These are phyloP conservation scores for Kryphioiulus occultus DNA, from an alignment of 2,888 invertebrate genomes.

Conservation along the genomic window DNA sequence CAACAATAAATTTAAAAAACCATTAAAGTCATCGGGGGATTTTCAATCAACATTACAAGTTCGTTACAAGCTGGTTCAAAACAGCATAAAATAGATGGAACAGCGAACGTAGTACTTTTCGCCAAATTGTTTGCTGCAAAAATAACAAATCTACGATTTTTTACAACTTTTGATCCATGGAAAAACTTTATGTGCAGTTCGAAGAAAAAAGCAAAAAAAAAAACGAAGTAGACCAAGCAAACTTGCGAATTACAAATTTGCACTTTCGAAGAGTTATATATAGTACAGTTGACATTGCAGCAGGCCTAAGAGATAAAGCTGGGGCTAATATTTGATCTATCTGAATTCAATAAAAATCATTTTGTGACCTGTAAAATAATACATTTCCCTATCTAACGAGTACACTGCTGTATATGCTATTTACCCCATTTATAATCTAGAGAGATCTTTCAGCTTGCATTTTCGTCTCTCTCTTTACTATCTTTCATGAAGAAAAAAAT, in stretches of 20 bases:
- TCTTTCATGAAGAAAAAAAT: not conserved
- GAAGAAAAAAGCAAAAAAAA: no score
- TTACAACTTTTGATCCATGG: no score
- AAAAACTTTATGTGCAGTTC: no score
- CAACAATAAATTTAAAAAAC: no score
- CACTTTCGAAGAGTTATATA: not conserved
- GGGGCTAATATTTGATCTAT: not conserved
- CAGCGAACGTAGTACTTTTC: no score
- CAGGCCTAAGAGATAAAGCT: not conserved
- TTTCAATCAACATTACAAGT: no score
- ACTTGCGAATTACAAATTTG: not conserved
- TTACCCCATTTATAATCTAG: constrained; percentile 7
- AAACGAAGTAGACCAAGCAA: not conserved
- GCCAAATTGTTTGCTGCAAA: no score
- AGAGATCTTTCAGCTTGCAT: not conserved
- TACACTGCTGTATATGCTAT: not conserved
- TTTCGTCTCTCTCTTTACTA: not conserved
- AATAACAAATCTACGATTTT: no score
- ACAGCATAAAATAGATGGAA: no score
- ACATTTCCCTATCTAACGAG: not conserved
- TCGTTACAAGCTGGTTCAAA: no score
- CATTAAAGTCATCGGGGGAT: no score
- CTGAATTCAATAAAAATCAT: not conserved
- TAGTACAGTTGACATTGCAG: not conserved
- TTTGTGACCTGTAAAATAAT: constrained; percentile 12